phyloP scores from a whole-genome alignment of 2,113 vertebrate species.

The Eulemur rufifrons region DNA sequence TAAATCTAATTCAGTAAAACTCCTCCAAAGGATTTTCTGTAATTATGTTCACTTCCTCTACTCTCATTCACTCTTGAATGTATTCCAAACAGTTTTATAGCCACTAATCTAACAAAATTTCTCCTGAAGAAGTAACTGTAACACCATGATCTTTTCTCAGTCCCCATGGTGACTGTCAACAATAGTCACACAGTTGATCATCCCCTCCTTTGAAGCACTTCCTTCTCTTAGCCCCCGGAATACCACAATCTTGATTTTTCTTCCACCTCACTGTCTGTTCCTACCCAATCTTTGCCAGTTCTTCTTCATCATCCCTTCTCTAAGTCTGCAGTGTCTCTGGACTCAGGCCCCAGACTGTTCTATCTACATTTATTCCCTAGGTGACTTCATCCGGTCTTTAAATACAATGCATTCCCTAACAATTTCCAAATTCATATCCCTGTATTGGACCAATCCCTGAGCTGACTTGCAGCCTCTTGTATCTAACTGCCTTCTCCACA shows the following conservation, averaged over 20 bases:
- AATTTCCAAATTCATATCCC: background rate
- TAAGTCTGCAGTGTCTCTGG: background rate
- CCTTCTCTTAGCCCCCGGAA: background rate
- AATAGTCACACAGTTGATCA: background rate
- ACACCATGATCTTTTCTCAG: background rate
- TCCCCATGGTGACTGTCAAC: background rate
- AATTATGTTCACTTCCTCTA: background rate
- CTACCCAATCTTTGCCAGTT: background rate
- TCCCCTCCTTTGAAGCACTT: too few relatives aligned
- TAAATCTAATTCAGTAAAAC: background rate
- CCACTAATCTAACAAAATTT: background rate
- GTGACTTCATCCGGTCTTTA: background rate
- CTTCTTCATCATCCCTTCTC: background rate
- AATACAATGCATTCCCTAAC: background rate
- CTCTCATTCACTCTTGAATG: background rate
- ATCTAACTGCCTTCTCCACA: background rate
- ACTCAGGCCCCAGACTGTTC: background rate
- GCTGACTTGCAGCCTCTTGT: background rate
- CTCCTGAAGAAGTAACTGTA: background rate
- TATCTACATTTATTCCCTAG: background rate
- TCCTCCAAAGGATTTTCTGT: background rate
- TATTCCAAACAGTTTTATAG: background rate
- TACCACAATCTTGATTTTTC: background rate
- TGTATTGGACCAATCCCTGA: background rate
- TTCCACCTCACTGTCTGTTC: background rate